Base-by-base conservation (phyloP, 1,140 invertebrate genomes). In the Venturia canescens region DNA sequence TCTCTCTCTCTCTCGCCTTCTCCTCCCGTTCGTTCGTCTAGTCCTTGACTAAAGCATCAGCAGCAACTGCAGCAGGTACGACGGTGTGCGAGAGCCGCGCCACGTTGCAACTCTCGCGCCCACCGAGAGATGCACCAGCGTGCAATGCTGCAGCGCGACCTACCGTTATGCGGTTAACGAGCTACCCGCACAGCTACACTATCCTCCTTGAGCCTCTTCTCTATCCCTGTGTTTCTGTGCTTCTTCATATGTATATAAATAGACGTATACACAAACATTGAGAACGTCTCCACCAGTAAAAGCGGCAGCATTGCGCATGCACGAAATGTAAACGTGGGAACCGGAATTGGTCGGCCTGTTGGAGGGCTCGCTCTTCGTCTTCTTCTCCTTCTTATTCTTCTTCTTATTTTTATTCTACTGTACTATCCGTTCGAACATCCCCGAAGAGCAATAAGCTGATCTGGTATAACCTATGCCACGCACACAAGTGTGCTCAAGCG, bases 291-390 rank as follows among this genome's bases (percentile, higher is more conserved):
- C 71, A 76, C 84, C 29, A 84, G 57, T 79, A 83, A 80, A 87
- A 85, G 83, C 85, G 48, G 84, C 85, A 87, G 89, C 88, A 91
- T 91, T 91, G 90, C 90, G 90, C 90, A 92, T 92, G 91, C 90
- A 91, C 90, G 90, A 92, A 91, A 92, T 92, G 90, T 91, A 91
- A 91, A 92, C 91, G 91, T 92, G 91, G 91, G 91, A 91, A 92
- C 90, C 90, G 90, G 91, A 92, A 91, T 91, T 90, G 90, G 88
- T 85, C 84, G 84, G 87, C 85, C 85, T 87, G 75, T 77, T 77
- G 75, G 75, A 86, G 85, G 84, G 83, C 86, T 85, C 83, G 66
- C 66, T 60, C 75, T 77, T 63, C 71, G 38, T 53, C 75, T 77
- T 77, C 57, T 77, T 44, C 75, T 77, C 16, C 31, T 77, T 18